Evolutionary conservation across 2,888 invertebrate species (phyloP).

Genomic region (Sarcophaga subvicina): DNA sequence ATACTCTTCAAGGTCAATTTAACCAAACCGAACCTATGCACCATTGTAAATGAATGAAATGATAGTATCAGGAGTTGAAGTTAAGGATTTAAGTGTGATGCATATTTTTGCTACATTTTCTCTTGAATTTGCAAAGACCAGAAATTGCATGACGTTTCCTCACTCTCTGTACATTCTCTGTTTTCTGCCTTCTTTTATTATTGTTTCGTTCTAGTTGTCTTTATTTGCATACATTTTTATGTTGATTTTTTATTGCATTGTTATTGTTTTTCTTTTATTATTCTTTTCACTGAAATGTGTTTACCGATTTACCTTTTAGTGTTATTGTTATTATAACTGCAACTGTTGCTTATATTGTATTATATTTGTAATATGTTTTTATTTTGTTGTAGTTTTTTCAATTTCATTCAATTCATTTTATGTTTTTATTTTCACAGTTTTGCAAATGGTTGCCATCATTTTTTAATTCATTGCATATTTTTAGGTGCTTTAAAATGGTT

Average conservation of each 20-base stretch:
- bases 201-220: neutral
- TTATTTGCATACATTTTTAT: constrained; percentile 46
- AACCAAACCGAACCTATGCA: too few relatives aligned
- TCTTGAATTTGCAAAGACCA: too few relatives aligned
- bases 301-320: constrained; percentile 11
- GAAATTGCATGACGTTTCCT: too few relatives aligned
- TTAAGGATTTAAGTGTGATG: too few relatives aligned
- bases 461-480: constrained; percentile 68
- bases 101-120: too few relatives aligned
- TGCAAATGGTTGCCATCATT: constrained; percentile 27
- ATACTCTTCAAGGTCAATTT: too few relatives aligned
- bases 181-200: too few relatives aligned
- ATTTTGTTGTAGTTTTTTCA: neutral
- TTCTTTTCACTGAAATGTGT: constrained; percentile 18
- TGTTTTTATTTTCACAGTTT: neutral
- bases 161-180: too few relatives aligned
- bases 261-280: constrained; percentile 31
- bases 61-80: too few relatives aligned
- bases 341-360: constrained; percentile 41
- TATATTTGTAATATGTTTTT: constrained; percentile 1
- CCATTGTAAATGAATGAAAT: too few relatives aligned
- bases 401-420: neutral
- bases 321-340: constrained; percentile 38
- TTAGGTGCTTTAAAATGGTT: constrained; percentile 51
- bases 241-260: constrained; percentile 44